Percentiles rank a stretch among this genome's conserved stretches.
Evolutionary conservation across 2,797 vertebrate genomes (phyloP).

Genomic region (Champsocephalus esox): DNA sequence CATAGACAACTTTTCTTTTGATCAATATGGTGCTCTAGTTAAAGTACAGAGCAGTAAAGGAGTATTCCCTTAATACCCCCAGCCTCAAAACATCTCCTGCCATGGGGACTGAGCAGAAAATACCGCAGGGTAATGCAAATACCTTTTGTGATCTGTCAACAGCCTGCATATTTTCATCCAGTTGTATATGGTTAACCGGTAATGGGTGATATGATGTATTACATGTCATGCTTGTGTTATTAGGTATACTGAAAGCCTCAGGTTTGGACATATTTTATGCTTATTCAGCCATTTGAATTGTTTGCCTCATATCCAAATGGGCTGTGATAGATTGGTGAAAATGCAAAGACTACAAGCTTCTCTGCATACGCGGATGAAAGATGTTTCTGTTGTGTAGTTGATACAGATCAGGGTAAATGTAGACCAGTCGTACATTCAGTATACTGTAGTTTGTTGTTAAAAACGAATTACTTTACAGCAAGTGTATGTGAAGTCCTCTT

Average conservation of each 20-base stretch:
- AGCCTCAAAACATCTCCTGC: conserved; percentile 25
- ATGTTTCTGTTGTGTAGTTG: conserved; percentile 17
- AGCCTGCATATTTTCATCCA: conserved; percentile 73
- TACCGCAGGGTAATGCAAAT: conserved; percentile 74
- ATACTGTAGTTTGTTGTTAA: background rate
- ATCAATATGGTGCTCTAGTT: background rate
- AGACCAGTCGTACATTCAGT: conserved; percentile 11
- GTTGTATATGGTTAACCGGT: conserved; percentile 80
- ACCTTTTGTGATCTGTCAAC: conserved; percentile 75
- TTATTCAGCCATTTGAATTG: conserved; percentile 96
- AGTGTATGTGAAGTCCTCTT: background rate
- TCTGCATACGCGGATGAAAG: conserved; percentile 77
- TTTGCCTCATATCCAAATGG: conserved; percentile 92
- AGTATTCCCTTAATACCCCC: background rate
- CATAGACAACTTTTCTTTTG: background rate
- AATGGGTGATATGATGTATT: conserved; percentile 92
- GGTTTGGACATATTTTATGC: conserved; percentile 91
- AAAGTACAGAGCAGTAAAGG: conserved; percentile 3
- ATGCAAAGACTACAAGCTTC: conserved; percentile 85
- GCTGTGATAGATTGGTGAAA: conserved; percentile 90
- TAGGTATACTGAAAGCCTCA: conserved; percentile 86
- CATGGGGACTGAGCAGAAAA: conserved; percentile 60
- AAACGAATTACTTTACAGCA: conserved; percentile 2
- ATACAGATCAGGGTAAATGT: conserved; percentile 47
- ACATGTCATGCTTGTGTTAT: conserved; percentile 90